Percentiles rank a stretch among this genome's conserved stretches.
Evolutionary conservation across 2,888 invertebrate genomes (phyloP).

Genomic region (Mermis nigrescens): DNA sequence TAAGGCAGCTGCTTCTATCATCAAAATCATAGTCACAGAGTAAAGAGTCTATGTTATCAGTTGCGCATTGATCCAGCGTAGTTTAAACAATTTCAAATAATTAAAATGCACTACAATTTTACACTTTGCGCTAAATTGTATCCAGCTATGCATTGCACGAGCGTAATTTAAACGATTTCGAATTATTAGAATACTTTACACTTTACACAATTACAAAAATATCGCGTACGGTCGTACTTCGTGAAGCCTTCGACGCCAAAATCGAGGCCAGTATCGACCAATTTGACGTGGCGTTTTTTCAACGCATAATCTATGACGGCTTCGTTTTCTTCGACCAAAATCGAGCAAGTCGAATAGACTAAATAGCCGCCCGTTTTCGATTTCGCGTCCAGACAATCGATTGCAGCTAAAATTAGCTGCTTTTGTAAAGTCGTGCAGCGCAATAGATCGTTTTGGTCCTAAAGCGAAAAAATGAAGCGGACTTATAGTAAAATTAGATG

Average conservation of each 20-base stretch:
- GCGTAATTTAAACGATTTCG: no score
- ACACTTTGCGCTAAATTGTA: no score
- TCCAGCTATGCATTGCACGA: no score
- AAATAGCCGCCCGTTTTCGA: constrained; percentile 78
- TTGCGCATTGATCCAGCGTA: no score
- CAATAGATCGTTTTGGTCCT: constrained; percentile 65
- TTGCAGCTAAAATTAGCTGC: constrained; percentile 76
- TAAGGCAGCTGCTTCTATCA: no score
- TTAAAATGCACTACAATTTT: no score
- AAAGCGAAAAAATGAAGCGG: constrained; percentile 14
- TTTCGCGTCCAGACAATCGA: constrained; percentile 79
- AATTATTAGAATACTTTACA: no score
- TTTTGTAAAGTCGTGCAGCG: constrained; percentile 77
- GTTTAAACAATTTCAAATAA: no score
- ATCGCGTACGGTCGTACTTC: constrained; percentile 40
- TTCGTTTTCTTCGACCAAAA: constrained; percentile 92
- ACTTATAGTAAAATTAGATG: neutral
- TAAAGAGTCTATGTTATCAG: no score
- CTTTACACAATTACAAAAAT: no score
- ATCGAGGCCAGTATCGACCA: constrained; percentile 76
- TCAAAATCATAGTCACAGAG: no score
- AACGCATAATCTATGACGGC: constrained; percentile 86
- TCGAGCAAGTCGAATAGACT: constrained; percentile 95
- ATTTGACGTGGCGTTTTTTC: constrained; percentile 66
- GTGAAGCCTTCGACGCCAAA: constrained; percentile 88